Percentiles rank a stretch among this genome's conserved stretches.
Evolutionary conservation across 2,888 invertebrate species (phyloP).

Genomic region (Tuberolachnus salignus): DNA sequence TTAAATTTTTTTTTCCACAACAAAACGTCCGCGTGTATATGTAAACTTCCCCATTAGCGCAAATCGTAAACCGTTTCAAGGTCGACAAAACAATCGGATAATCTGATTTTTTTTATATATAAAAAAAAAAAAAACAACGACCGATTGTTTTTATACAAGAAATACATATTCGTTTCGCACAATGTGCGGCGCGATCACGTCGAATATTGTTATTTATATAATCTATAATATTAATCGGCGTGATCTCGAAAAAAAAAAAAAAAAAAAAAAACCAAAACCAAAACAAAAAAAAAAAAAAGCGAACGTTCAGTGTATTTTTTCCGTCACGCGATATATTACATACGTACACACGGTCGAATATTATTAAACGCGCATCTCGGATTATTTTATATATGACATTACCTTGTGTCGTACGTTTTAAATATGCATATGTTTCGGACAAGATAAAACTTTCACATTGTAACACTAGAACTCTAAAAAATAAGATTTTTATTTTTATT

Average conservation of each 20-base stretch:
- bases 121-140: not conserved
- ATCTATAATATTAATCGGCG: not conserved
- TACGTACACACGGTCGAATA: not conserved
- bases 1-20: not conserved
- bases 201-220: not conserved
- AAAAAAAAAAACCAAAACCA: too few species aligned
- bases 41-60: slow-evolving; percentile 36
- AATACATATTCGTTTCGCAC: slow-evolving; percentile 1
- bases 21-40: not conserved
- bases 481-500: too few species aligned
- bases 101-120: slow-evolving; percentile 23
- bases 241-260: not conserved
- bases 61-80: slow-evolving; percentile 21
- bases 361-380: not conserved
- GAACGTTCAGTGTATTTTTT: not conserved
- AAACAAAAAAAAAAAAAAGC: not conserved
- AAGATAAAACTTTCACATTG: slow-evolving; percentile 33
- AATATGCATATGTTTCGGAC: not conserved
- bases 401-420: not conserved
- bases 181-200: not conserved
- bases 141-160: slow-evolving; percentile 6
- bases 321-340: slow-evolving; percentile 1
- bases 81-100: slow-evolving; percentile 22
- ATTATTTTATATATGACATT: not conserved
- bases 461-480: not conserved